Evolutionary conservation across 2,797 vertebrate genomes (phyloP).

Genomic region (Emys orbicularis): DNA sequence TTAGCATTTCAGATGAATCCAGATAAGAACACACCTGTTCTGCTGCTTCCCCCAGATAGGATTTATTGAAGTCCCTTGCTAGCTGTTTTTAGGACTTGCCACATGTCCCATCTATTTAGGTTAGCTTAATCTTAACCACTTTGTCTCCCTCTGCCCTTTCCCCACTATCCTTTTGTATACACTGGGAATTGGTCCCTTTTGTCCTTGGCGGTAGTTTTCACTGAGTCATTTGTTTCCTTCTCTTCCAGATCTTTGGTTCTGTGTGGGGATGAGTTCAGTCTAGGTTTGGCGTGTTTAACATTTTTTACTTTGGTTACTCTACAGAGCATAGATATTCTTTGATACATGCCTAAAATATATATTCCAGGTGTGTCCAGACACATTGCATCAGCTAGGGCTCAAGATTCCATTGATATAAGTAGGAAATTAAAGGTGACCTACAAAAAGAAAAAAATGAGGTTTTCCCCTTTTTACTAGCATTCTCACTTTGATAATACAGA

Average conservation of each 20-base stretch:
- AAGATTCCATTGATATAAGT: slow-evolving; percentile 31
- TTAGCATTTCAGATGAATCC: background rate
- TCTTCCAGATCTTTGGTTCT: background rate
- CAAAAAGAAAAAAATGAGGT: slow-evolving; percentile 31
- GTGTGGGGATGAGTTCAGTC: background rate
- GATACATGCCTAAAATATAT: background rate
- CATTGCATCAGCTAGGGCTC: background rate
- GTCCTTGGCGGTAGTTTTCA: background rate
- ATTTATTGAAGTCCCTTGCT: background rate
- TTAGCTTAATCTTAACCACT: background rate
- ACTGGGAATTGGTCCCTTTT: background rate
- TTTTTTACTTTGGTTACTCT: background rate
- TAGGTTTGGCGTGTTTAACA: background rate
- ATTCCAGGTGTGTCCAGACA: slow-evolving; percentile 6
- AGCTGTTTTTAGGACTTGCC: background rate
- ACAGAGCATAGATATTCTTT: background rate
- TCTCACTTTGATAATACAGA: slow-evolving; percentile 39
- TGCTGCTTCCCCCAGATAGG: background rate
- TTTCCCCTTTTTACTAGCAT: slow-evolving; percentile 37
- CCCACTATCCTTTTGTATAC: background rate
- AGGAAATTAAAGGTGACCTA: slow-evolving; percentile 31
- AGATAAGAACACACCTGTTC: background rate
- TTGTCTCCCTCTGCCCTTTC: background rate
- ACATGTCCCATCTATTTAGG: background rate
- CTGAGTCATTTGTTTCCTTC: background rate